phyloP scores from a whole-genome alignment of 2,888 invertebrate genomes.

The Pristionchus entomophagus region DNA sequence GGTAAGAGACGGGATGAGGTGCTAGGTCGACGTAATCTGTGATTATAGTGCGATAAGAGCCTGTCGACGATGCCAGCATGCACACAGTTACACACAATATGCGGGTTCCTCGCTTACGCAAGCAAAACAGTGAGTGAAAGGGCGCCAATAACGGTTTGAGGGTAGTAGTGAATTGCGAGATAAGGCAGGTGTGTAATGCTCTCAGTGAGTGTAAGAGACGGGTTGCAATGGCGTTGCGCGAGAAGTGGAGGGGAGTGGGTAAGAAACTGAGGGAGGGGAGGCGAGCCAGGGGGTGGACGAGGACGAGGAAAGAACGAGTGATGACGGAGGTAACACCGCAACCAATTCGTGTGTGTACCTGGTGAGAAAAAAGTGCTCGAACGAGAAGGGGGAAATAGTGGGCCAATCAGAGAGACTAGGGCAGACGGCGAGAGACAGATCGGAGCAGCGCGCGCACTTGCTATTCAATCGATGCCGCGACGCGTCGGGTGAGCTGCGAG shows the following conservation, averaged over 20 bases:
- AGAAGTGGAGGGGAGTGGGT: background rate
- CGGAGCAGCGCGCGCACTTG: conserved; percentile 19
- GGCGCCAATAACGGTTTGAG: background rate
- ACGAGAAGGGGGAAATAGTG: background rate
- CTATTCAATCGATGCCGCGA: conserved; percentile 23
- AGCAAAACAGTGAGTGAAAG: background rate
- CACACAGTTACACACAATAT: background rate
- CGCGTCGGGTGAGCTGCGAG: background rate
- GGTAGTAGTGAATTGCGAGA: background rate
- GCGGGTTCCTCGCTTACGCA: background rate
- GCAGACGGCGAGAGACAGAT: conserved; percentile 19
- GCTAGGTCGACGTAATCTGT: background rate
- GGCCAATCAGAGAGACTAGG: background rate
- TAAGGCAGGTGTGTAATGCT: conserved; percentile 2
- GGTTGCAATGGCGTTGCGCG: conserved; percentile 13
- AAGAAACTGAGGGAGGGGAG: conserved; percentile 1
- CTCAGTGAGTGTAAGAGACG: background rate
- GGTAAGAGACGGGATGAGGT: conserved; percentile 11
- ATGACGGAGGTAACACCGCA: conserved; percentile 23
- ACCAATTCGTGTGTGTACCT: background rate
- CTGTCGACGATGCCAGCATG: background rate
- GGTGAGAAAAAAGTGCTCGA: conserved; percentile 29
- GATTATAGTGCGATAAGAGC: conserved; percentile 36
- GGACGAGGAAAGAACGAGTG: conserved; percentile 28
- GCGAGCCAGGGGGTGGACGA: background rate